phyloP scores from a whole-genome alignment of 92 coral and sea anemone genomes.

The Epizoanthus illoricatus region DNA sequence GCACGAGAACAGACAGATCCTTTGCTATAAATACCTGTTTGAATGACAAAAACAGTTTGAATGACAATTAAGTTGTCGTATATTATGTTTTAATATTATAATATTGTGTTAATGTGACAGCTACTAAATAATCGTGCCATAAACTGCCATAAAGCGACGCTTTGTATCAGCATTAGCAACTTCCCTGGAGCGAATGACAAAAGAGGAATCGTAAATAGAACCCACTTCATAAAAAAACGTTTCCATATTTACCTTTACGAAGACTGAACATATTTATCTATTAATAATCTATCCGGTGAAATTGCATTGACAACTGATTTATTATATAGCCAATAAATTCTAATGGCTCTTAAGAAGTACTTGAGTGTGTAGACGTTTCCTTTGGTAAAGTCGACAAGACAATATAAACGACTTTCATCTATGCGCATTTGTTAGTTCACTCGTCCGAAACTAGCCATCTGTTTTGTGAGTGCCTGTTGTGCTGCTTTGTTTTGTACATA shows the following conservation, averaged over 20 bases:
- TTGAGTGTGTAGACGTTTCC: not conserved
- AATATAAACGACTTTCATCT: not conserved
- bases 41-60: too few relatives aligned
- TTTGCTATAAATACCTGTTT: too few relatives aligned
- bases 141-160: not conserved
- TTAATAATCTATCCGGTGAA: too few relatives aligned
- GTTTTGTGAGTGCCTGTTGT: not conserved
- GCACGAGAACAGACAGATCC: too few relatives aligned
- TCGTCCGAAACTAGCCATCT: conserved; percentile 1
- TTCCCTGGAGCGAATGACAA: conserved; percentile 12
- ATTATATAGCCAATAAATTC: not conserved
- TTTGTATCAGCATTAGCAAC: not conserved
- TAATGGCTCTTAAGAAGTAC: not conserved
- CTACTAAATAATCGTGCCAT: not conserved
- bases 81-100: too few relatives aligned
- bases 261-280: too few relatives aligned
- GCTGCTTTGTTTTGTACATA: not conserved
- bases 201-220: not conserved
- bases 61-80: too few relatives aligned
- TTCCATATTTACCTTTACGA: not conserved
- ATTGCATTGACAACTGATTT: too few relatives aligned
- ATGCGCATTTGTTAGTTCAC: not conserved
- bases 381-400: not conserved
- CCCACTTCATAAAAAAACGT: too few relatives aligned
- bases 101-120: too few relatives aligned